phyloP scores from a whole-genome alignment of 2,797 vertebrate species.

The Ispidina lecontei region DNA sequence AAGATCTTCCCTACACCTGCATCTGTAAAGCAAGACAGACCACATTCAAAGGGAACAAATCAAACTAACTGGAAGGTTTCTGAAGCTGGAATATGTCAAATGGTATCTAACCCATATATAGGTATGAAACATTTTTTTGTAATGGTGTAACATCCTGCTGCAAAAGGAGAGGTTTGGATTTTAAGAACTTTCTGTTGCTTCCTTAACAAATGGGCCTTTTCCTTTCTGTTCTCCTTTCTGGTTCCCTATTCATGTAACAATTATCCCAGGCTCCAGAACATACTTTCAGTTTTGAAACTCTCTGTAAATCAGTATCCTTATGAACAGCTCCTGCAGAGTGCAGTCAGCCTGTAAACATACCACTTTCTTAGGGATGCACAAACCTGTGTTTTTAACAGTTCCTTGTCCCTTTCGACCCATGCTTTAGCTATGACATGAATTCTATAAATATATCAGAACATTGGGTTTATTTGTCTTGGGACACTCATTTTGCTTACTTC shows the following conservation, averaged over 20 bases:
- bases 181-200: constrained; percentile 40
- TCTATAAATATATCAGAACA: neutral
- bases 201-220: constrained; percentile 44
- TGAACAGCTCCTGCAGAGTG: neutral
- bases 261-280: constrained; percentile 41
- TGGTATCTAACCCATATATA: neutral
- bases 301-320: constrained; percentile 15
- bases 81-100: neutral
- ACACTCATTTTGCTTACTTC: neutral
- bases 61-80: neutral
- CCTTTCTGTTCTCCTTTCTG: constrained; percentile 74
- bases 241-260: constrained; percentile 52
- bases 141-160: neutral
- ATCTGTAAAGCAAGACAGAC: neutral
- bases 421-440: neutral
- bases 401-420: neutral
- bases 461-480: neutral
- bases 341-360: fast-evolving
- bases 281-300: constrained; percentile 37
- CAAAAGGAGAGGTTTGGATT: constrained; percentile 1
- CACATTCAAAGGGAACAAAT: neutral
- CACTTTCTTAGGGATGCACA: neutral
- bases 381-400: neutral
- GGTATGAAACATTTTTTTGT: neutral
- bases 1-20: neutral